phyloP scores from a whole-genome alignment of 2,888 invertebrate species.

The Ethmia dodecea region DNA sequence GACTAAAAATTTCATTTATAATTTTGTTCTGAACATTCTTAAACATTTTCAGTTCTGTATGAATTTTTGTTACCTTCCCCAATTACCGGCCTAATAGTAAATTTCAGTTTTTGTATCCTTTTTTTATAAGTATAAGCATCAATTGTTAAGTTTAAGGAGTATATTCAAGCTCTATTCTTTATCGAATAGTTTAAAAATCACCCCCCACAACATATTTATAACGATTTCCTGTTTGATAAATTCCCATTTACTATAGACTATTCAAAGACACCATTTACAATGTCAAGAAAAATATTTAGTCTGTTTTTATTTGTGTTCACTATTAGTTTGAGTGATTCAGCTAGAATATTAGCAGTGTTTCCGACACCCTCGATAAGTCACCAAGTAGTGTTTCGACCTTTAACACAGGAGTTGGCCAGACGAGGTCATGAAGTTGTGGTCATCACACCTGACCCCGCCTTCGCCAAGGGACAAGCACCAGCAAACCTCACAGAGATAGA shows the following conservation, averaged over 20 bases:
- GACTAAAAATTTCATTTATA: no score
- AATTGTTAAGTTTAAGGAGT: background rate
- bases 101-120: no score
- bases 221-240: no score
- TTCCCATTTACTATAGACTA: no score
- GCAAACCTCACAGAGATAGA: slow-evolving; percentile 58
- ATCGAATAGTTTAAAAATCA: background rate
- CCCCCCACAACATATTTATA: background rate
- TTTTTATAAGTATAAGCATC: no score
- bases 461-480: slow-evolving; percentile 29
- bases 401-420: slow-evolving; percentile 49
- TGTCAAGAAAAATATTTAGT: no score
- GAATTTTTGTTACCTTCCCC: no score
- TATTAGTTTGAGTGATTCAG: slow-evolving; percentile 15
- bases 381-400: slow-evolving; percentile 50
- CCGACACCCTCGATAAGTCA: slow-evolving; percentile 61
- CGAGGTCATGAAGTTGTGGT: slow-evolving; percentile 61
- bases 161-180: background rate
- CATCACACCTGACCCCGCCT: slow-evolving; percentile 53
- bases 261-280: no score
- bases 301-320: slow-evolving; percentile 1
- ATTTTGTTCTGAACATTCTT: no score
- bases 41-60: no score
- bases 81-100: no score
- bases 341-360: slow-evolving; percentile 35